phyloP scores from a whole-genome alignment of 2,113 vertebrate species.

The Podarcis cretensis region DNA sequence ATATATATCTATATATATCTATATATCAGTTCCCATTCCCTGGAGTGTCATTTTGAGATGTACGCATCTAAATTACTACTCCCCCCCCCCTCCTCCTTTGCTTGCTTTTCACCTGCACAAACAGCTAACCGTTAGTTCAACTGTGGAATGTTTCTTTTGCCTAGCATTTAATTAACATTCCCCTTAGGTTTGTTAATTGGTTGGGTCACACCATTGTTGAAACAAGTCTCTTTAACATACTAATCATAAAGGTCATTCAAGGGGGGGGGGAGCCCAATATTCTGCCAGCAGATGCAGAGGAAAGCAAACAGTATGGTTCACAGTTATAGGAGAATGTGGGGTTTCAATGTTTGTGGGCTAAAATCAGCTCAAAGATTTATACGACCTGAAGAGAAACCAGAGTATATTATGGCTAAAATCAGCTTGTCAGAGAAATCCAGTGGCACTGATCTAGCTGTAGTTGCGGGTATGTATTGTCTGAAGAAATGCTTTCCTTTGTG shows the following conservation, averaged over 20 bases:
- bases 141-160: slow-evolving; percentile 7
- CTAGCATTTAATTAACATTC: slow-evolving; percentile 17
- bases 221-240: background rate
- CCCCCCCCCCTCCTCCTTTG: background rate
- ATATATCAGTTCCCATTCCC: background rate
- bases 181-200: slow-evolving; percentile 19
- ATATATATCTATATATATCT: too few relatives aligned
- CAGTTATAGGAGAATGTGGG: background rate
- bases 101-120: slow-evolving; percentile 1
- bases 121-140: background rate
- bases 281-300: background rate
- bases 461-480: too few relatives aligned
- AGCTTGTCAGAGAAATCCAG: background rate
- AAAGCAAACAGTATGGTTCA: background rate
- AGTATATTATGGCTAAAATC: too few relatives aligned
- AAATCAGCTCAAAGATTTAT: background rate
- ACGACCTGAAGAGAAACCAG: too few relatives aligned
- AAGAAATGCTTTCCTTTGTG: too few relatives aligned
- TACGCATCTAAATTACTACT: background rate
- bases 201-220: background rate
- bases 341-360: background rate
- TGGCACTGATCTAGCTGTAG: background rate
- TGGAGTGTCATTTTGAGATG: background rate
- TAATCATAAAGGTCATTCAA: slow-evolving; percentile 16
- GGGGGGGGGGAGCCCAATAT: background rate